Percentiles rank a stretch among this genome's conserved stretches.
These are phyloP conservation scores for Plagodis dolabraria DNA, from an alignment of 2,888 invertebrate species.

Conservation along the genomic window DNA sequence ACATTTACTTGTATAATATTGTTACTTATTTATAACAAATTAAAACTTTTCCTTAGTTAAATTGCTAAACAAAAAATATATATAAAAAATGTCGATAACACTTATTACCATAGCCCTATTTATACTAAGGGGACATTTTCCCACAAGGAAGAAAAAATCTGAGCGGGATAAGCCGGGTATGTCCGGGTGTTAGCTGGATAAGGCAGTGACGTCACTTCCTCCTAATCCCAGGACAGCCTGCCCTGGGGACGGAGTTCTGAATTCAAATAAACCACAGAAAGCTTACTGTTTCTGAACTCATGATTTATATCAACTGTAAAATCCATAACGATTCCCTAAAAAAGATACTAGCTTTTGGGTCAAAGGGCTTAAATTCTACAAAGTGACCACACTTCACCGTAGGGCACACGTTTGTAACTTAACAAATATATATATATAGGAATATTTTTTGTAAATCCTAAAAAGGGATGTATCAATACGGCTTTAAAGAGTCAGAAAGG, in stretches of 20 bases:
- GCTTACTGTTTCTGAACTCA: conserved; percentile 12
- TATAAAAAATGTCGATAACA: conserved; percentile 6
- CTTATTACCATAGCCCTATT: conserved; percentile 8
- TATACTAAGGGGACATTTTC: conserved; percentile 45
- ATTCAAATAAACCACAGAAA: conserved; percentile 13
- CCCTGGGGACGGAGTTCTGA: conserved; percentile 16
- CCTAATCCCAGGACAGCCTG: conserved; percentile 20
- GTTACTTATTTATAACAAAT: too few relatives aligned
- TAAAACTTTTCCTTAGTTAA: too few relatives aligned
- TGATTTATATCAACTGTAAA: conserved; percentile 8
- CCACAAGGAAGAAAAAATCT: conserved; percentile 54
- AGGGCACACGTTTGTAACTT: too few relatives aligned
- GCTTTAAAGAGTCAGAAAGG: too few relatives aligned
- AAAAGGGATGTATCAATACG: too few relatives aligned
- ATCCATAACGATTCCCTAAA: background rate
- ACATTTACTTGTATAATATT: too few relatives aligned
- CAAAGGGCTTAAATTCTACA: background rate
- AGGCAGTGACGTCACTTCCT: conserved; percentile 64
- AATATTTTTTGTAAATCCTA: too few relatives aligned
- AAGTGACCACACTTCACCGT: background rate
- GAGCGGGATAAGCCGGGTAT: conserved; percentile 52
- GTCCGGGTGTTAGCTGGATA: conserved; percentile 42
- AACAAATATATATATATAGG: too few relatives aligned
- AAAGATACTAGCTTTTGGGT: background rate
- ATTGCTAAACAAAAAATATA: background rate